phyloP scores from a whole-genome alignment of 2,113 vertebrate genomes.

The Lamprologus ornatipinnis region DNA sequence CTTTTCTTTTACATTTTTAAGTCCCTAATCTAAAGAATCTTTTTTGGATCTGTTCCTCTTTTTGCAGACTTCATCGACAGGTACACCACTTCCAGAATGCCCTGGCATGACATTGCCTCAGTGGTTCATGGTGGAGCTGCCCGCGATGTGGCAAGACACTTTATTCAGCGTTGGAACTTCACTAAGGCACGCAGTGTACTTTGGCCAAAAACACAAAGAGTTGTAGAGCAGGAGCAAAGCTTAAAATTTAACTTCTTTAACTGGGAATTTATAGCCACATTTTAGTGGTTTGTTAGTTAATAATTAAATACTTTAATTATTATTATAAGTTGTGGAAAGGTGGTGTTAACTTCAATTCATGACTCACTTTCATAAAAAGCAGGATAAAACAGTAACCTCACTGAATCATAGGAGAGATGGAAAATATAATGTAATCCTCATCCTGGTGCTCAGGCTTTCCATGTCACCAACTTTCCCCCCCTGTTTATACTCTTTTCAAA shows the following conservation, averaged over 20 bases:
- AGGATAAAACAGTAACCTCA: background rate
- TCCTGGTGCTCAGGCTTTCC: background rate
- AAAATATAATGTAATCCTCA: background rate
- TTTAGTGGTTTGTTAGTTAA: background rate
- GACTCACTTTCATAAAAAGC: background rate
- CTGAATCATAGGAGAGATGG: background rate
- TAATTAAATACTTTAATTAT: background rate
- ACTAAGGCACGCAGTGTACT: conserved; percentile 75
- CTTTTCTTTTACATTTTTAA: background rate
- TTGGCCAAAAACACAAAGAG: background rate
- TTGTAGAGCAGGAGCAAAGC: background rate
- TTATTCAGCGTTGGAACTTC: conserved; percentile 99
- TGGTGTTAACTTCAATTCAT: background rate
- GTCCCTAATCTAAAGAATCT: background rate
- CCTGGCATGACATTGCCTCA: conserved; percentile 93
- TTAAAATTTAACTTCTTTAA: background rate
- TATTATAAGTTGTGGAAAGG: background rate
- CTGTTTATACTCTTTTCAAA: background rate
- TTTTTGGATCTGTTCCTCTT: background rate
- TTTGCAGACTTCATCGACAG: conserved; percentile 90
- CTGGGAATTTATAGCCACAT: background rate
- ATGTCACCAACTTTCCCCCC: background rate
- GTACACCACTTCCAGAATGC: conserved; percentile 91
- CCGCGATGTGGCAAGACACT: conserved; percentile 88
- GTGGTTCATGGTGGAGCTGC: conserved; percentile 88